Base-by-base conservation (phyloP, 2,888 invertebrate species). In the Drosophila formosana region DNA sequence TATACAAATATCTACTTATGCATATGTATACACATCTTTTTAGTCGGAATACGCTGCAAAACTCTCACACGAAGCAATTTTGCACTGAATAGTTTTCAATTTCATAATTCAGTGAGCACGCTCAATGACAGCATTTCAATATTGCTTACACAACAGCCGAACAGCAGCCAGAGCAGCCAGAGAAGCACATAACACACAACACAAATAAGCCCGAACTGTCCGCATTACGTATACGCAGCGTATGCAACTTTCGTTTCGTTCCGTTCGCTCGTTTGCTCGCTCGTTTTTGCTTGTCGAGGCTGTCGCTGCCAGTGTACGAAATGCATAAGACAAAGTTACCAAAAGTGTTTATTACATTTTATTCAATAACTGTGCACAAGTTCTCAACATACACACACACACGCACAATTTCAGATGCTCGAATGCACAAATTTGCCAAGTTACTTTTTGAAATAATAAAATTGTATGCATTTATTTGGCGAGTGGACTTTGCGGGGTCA, bases 51-150 rank as follows among this genome's bases (percentile, higher is more conserved):
- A 68, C 39, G 66, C 34, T 43, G 57, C 47, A 45, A 67, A 68
- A 34, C 11, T 34, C 80, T 65, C 45, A 58, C 68, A 66, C 63
- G 68, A 88, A 82, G 82, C 88, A 82, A 79, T 81, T 89, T 89
- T 89, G 76, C 86, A 74, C 75, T 78, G 81, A 89, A 89, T 78
- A 89, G 78, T 89, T 89, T 90, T 86, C 90, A 91, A 90, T 90
- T 91, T 90, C 91, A 91, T 91, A 91, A 90, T 85, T 91, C 91
- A 91, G 78, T 90, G 91, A 90, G 78, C 90, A 89, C 84, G 82
- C 74, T 82, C 84, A 79, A 88, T 83, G 89, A 78, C 77, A 79
- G 85, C 82, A 88, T 82, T 88, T 88, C 83, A 85, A 88, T 87
- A 87, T 88, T 82, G 86, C 84, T 77, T 75, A 73, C 72, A 73